Evolutionary conservation across 2,797 vertebrate genomes (phyloP).

Genomic region (Propithecus deckenii): DNA sequence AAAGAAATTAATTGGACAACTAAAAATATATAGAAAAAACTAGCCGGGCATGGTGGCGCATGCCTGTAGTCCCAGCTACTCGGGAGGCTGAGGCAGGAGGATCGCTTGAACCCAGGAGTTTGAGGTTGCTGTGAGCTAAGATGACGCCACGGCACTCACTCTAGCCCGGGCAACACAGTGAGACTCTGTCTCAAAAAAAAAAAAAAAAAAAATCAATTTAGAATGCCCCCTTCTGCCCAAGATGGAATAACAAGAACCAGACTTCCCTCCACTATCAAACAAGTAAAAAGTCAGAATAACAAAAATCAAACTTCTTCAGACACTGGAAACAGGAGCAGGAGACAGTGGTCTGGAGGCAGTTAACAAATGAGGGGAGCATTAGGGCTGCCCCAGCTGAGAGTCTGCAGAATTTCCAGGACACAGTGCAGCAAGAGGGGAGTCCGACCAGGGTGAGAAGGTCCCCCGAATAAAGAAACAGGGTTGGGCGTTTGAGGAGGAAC

Average conservation of each 20-base stretch:
- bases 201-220: background rate
- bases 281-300: background rate
- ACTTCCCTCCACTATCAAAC: background rate
- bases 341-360: background rate
- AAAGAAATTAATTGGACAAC: too few relatives aligned
- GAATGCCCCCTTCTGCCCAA: background rate
- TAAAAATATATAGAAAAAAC: too few relatives aligned
- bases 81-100: too few relatives aligned
- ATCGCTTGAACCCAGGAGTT: too few relatives aligned
- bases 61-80: too few relatives aligned
- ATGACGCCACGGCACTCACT: too few relatives aligned
- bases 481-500: background rate
- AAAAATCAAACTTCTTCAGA: background rate
- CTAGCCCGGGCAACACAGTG: too few relatives aligned
- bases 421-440: background rate
- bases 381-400: background rate
- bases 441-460: fast-evolving
- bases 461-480: background rate
- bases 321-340: background rate
- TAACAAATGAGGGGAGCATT: background rate
- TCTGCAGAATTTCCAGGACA: background rate
- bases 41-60: too few relatives aligned
- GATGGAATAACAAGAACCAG: background rate
- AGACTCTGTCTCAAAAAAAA: too few relatives aligned
- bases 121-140: too few relatives aligned